phyloP scores from a whole-genome alignment of 2,113 vertebrate species.

The Bujurquina vittata region DNA sequence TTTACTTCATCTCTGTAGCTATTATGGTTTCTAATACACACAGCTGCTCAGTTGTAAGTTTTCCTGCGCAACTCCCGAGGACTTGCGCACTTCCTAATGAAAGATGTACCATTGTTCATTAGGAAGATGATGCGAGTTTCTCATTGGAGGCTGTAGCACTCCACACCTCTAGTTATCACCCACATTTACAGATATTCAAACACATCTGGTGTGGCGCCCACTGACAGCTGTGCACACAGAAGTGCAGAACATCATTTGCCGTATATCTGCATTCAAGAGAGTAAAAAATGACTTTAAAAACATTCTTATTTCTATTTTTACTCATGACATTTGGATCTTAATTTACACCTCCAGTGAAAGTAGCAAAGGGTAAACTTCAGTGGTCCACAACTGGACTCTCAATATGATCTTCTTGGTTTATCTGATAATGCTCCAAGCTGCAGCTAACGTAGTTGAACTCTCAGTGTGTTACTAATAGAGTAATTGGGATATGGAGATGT shows the following conservation, averaged over 20 bases:
- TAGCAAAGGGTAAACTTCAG: neutral
- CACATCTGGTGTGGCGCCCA: neutral
- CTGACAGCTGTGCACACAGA: neutral
- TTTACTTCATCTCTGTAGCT: neutral
- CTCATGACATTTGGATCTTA: neutral
- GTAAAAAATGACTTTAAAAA: neutral
- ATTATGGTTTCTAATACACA: neutral
- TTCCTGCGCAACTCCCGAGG: neutral
- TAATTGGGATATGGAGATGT: neutral
- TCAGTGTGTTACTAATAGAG: neutral
- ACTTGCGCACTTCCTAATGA: neutral
- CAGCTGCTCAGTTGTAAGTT: neutral
- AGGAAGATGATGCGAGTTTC: neutral
- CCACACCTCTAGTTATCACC: neutral
- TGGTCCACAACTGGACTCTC: neutral
- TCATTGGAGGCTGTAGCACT: neutral
- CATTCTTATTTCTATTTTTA: neutral
- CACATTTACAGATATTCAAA: conserved; percentile 1
- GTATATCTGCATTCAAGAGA: neutral
- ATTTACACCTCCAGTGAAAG: neutral
- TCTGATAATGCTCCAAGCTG: neutral
- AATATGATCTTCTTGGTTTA: neutral
- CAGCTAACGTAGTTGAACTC: neutral
- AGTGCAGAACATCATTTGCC: neutral
- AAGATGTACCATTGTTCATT: no score